Conservation (phyloP, 1,140 invertebrate species). For the Drosophila mojavensis region DNA sequence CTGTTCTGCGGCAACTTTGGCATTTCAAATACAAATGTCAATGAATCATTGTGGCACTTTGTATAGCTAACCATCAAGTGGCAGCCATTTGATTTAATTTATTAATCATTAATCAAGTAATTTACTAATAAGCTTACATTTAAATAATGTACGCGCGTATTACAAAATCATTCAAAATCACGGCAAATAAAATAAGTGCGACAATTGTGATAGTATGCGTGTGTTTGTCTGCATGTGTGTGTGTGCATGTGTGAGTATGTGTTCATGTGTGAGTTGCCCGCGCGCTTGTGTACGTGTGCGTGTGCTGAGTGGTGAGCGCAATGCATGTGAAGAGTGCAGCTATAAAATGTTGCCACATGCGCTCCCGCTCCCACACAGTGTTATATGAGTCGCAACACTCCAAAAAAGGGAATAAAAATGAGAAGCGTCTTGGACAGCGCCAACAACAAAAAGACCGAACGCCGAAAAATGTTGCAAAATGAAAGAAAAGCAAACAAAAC, state of each 20-base stretch:
- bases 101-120: slow-evolving; percentile 16
- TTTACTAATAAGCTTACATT: slow-evolving; percentile 15
- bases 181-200: slow-evolving; percentile 78
- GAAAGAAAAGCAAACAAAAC: slow-evolving; percentile 63
- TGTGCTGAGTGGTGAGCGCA: slow-evolving; percentile 54
- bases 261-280: slow-evolving; percentile 27
- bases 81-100: slow-evolving; percentile 18
- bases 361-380: slow-evolving; percentile 69
- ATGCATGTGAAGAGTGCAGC: slow-evolving; percentile 74
- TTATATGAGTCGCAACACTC: slow-evolving; percentile 80
- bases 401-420: slow-evolving; percentile 82
- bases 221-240: slow-evolving; percentile 25
- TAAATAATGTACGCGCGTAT: slow-evolving; percentile 75
- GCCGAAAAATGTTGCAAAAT: slow-evolving; percentile 76
- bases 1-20: slow-evolving; percentile 47
- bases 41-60: slow-evolving; percentile 58
- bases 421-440: slow-evolving; percentile 65
- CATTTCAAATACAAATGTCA: slow-evolving; percentile 59
- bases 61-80: slow-evolving; percentile 22
- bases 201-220: slow-evolving; percentile 52
- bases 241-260: slow-evolving; percentile 17
- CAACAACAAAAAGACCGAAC: slow-evolving; percentile 55
- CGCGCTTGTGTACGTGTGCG: slow-evolving; percentile 50
- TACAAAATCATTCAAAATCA: slow-evolving; percentile 82
- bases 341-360: slow-evolving; percentile 61